Conservation (phyloP, 2,113 vertebrate species). For the Lamprologus callipterus region DNA sequence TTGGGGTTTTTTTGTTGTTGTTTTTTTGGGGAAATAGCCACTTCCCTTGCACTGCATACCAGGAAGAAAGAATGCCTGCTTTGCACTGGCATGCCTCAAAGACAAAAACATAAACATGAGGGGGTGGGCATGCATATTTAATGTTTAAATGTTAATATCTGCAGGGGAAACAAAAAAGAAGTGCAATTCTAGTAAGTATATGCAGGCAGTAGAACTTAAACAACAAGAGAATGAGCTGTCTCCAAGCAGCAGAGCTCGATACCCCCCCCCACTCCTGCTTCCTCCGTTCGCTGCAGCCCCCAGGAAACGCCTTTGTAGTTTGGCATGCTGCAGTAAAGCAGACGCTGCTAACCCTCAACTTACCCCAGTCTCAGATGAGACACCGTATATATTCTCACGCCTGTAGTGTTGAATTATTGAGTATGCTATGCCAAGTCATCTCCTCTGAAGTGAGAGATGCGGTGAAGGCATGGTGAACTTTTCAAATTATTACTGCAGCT, state of each 20-base stretch:
- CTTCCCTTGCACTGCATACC: neutral
- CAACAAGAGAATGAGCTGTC: constrained; percentile 52
- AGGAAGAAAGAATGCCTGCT: neutral
- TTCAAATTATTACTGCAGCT: constrained; percentile 46
- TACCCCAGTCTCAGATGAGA: constrained; percentile 61
- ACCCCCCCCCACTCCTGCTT: constrained; percentile 23
- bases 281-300: constrained; percentile 47
- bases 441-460: constrained; percentile 59
- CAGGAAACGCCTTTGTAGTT: constrained; percentile 63
- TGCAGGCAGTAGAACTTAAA: constrained; percentile 30
- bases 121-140: constrained; percentile 62
- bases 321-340: constrained; percentile 43
- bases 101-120: constrained; percentile 56
- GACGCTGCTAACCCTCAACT: constrained; percentile 52
- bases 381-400: constrained; percentile 48
- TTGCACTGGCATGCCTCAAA: constrained; percentile 19
- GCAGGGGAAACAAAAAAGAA: constrained; percentile 23
- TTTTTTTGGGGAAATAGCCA: neutral
- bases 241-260: constrained; percentile 44
- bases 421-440: constrained; percentile 35
- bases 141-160: constrained; percentile 56
- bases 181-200: constrained; percentile 16
- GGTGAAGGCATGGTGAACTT: constrained; percentile 36
- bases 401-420: constrained; percentile 66
- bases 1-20: neutral